Percentiles rank a stretch among this genome's conserved stretches.
Evolutionary conservation across 2,888 invertebrate genomes (phyloP).

Genomic region (Chrysopilus asiliformis): DNA sequence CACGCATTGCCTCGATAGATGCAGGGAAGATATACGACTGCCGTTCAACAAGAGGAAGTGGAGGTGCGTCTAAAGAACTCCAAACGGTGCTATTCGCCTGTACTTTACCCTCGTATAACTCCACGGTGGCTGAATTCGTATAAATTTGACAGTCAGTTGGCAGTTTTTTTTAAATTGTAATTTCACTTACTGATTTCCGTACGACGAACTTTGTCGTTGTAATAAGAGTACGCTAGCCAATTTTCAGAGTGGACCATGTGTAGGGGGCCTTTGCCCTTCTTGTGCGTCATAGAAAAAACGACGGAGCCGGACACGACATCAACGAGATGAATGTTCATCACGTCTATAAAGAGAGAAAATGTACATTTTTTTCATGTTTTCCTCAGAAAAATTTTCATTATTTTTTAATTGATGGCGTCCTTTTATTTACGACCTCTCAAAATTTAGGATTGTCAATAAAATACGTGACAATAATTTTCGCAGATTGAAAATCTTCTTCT

Average conservation of each 20-base stretch:
- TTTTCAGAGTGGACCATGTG: constrained; percentile 92
- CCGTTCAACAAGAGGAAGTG: constrained; percentile 62
- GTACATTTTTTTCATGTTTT: no score
- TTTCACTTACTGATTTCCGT: constrained; percentile 58
- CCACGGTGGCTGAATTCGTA: constrained; percentile 55
- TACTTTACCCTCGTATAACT: constrained; percentile 87
- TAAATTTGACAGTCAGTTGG: background rate
- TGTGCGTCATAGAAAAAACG: constrained; percentile 72
- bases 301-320: constrained; percentile 86
- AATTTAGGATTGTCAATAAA: no score
- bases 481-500: no score
- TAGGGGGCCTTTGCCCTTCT: constrained; percentile 70
- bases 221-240: constrained; percentile 88
- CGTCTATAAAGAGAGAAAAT: constrained; percentile 39
- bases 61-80: constrained; percentile 66
- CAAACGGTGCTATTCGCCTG: constrained; percentile 74
- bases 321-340: constrained; percentile 71
- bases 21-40: constrained; percentile 82
- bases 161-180: background rate
- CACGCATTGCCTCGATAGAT: constrained; percentile 61
- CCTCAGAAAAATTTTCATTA: no score
- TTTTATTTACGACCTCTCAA: no score
- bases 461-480: no score
- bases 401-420: no score
- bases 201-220: constrained; percentile 84